Conservation (phyloP, 1,140 invertebrate species). For the Nymphalis io region DNA sequence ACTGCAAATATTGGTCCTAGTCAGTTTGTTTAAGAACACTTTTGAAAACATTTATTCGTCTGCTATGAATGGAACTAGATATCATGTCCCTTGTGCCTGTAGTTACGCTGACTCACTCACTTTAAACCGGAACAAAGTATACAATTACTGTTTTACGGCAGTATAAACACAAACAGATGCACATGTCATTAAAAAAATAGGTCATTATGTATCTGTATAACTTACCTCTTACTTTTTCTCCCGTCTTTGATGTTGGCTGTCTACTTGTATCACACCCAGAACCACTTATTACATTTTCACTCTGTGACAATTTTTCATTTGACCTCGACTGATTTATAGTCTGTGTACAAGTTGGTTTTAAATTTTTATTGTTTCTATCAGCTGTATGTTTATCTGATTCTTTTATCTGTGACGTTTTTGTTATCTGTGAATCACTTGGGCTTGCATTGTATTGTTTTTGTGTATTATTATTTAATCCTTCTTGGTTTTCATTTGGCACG, state of each 20-base stretch:
- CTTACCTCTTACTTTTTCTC: conserved; percentile 22
- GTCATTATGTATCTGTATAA: neutral
- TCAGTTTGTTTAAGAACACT: too few species aligned
- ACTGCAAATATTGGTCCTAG: too few species aligned
- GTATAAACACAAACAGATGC: too few species aligned
- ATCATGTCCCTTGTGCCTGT: too few species aligned
- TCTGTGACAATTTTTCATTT: conserved; percentile 8
- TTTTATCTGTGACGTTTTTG: neutral
- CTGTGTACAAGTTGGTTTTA: neutral
- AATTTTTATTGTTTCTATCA: neutral
- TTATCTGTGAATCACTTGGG: conserved; percentile 2
- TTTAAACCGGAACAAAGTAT: too few species aligned
- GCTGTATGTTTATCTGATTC: too few species aligned
- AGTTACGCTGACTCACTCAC: too few species aligned
- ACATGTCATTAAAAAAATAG: too few species aligned
- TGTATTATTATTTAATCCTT: neutral
- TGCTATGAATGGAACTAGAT: too few species aligned
- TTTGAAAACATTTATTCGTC: too few species aligned
- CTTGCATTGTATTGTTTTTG: neutral
- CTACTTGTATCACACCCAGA: conserved; percentile 27
- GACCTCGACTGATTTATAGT: neutral
- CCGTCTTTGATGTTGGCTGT: conserved; percentile 25
- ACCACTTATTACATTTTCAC: conserved; percentile 15
- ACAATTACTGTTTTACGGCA: too few species aligned
- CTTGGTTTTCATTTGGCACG: neutral